Base-by-base conservation (phyloP, 2,888 invertebrate species). In the Ectobius pallidus region DNA sequence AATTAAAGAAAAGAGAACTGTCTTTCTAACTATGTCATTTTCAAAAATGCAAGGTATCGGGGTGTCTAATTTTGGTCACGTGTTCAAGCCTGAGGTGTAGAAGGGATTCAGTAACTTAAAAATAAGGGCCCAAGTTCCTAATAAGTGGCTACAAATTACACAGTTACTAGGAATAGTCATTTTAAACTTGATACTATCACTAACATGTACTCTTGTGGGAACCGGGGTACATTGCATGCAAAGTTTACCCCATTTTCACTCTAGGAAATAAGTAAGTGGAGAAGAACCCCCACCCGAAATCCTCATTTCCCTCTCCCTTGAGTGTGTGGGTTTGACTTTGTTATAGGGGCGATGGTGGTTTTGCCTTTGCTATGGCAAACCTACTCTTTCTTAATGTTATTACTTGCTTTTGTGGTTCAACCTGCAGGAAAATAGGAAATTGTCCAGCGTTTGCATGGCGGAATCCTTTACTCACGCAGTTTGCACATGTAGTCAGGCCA, bases 211-310 rank as follows among this genome's bases (percentile, higher is more conserved):
- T 65, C 44, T 16, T 27, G 42, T n/a, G 30, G 25, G 25, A n/a
- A 65, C 44, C n/a, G n/a, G n/a, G 65, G 25, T 44, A 65, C 65
- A 65, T 65, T 65, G 44, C 34, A n/a, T n/a, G n/a, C n/a, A 44
- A 27, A 22, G 44, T 44, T 44, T 46, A 58, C 32, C 3, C 58
- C 22, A 25, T 22, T 22, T 22, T 52, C 11, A 16, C 3, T 30
- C 30, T 30, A n/a, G 58, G 58, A 27, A 58, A 58, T 16, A 32
- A 30, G 58, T 4, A 25, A 18, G 18, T n/a, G 25, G 22, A 22
- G 52, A 9, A 9, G 14, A 39, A 6, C 39, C 39, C 39, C 39
- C 39, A 6, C 39, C 39, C 39, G 7, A 6, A 39, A 39, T 14
- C 39, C 18, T 9, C 18, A n/a, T n/a, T 3, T 55, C 25, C 55